These are phyloP conservation scores for Istiophorus platypterus DNA, from an alignment of 2,113 vertebrate species.

Conservation along the genomic window DNA sequence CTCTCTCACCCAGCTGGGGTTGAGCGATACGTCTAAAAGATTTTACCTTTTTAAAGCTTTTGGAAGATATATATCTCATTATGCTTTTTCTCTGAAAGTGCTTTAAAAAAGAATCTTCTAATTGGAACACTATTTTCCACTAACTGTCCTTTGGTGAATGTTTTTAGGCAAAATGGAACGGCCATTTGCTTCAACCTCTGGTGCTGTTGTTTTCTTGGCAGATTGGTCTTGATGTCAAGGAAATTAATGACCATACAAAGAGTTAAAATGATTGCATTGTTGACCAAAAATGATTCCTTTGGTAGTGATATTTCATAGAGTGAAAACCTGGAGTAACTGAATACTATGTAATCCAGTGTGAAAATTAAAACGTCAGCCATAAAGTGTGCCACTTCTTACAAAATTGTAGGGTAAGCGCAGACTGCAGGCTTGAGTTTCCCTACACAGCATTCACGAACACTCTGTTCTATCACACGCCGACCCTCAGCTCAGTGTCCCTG, in stretches of 20 bases:
- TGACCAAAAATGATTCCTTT: not conserved
- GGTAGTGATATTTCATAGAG: not conserved
- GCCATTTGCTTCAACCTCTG: too few relatives aligned
- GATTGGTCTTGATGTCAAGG: not conserved
- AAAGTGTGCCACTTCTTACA: not conserved
- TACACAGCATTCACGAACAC: not conserved
- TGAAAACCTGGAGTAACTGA: not conserved
- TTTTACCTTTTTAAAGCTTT: not conserved
- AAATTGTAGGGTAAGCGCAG: not conserved
- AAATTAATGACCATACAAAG: not conserved
- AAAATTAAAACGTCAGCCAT: not conserved
- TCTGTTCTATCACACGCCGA: constrained; percentile 5
- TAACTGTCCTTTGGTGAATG: constrained; percentile 13
- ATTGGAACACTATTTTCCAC: not conserved
- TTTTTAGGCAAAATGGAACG: constrained; percentile 6
- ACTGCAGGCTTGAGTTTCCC: not conserved
- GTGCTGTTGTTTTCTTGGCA: not conserved
- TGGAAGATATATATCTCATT: constrained; percentile 21
- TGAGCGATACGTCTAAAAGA: not conserved
- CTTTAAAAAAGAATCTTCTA: not conserved
- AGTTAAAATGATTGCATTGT: not conserved
- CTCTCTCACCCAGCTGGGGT: not conserved
- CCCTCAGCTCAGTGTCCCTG: constrained; percentile 21
- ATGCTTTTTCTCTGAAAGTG: not conserved
- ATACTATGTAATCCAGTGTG: not conserved